A percentile compares a stretch with the other conserved stretches of the same genome.
These are phyloP conservation scores for Phania funesta DNA, from an alignment of 2,888 invertebrate genomes.

Conservation along the genomic window DNA sequence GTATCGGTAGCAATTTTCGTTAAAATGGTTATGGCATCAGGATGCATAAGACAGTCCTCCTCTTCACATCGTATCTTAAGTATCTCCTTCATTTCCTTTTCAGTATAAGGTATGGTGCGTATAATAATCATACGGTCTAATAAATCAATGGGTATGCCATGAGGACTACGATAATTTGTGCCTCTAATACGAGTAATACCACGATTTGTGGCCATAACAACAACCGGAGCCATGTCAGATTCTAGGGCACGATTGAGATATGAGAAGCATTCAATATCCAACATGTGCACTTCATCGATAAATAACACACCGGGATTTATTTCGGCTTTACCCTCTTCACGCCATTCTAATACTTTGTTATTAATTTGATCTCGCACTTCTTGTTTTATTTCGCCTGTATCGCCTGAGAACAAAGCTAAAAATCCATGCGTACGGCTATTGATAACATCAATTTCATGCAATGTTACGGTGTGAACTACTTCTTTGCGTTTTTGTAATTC, in stretches of 20 bases:
- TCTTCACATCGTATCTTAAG: slow-evolving; percentile 97
- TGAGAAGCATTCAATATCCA: slow-evolving; percentile 99
- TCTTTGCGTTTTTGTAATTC: slow-evolving; percentile 99
- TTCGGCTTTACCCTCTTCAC: slow-evolving; percentile 99
- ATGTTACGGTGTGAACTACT: slow-evolving; percentile 97
- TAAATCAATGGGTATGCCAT: slow-evolving; percentile 98
- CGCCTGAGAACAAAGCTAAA: slow-evolving; percentile 97
- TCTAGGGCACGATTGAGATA: slow-evolving; percentile 98
- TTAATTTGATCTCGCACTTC: slow-evolving; percentile 99
- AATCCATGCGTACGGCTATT: slow-evolving; percentile 99
- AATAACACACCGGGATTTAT: slow-evolving; percentile 99
- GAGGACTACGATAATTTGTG: slow-evolving; percentile 95
- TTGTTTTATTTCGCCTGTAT: slow-evolving; percentile 98
- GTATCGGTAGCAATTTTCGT: slow-evolving; percentile 96
- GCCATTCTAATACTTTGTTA: slow-evolving; percentile 98
- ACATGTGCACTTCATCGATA: slow-evolving; percentile 98
- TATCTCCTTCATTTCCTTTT: slow-evolving; percentile 94
- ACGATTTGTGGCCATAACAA: slow-evolving; percentile 99
- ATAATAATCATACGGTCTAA: slow-evolving; percentile 97
- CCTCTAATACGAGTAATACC: slow-evolving; percentile 97
- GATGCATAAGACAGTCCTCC: slow-evolving; percentile 97
- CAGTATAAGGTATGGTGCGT: slow-evolving; percentile 92
- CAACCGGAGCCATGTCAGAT: slow-evolving; percentile 97
- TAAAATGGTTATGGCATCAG: slow-evolving; percentile 93
- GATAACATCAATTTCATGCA: slow-evolving; percentile 99